Base-by-base conservation (phyloP, 1,140 invertebrate genomes). In the Hycleus phaleratus region DNA sequence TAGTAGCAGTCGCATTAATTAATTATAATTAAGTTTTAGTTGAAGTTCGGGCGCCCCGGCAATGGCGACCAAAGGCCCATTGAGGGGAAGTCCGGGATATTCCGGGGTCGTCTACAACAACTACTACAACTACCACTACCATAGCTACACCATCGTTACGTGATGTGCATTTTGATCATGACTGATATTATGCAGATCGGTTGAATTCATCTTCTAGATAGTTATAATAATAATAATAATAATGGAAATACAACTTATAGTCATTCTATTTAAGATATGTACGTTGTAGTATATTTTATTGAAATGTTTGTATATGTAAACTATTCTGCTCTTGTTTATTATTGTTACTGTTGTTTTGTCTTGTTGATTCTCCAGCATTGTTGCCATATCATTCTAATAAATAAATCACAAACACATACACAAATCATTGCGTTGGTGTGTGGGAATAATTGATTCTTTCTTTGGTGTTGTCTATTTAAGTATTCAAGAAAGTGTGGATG, bases 11-110 rank as follows among this genome's bases (percentile, higher is more conserved):
- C 74, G 73, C 75, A 84, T 84, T 85, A 84, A 85, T 85, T 84
- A 84, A 85, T 84, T 83, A 84, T 84, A 84, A 85, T 84, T 84
- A 83, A 84, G 82, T 85, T 84, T 84, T 81, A 84, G 81, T 83
- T 83, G 79, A 82, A 82, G 81, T 80, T 73, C 66, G 76, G 74
- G 75, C 75, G 74, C 4, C 70, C 55, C 32, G 58, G 26, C 42
- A 52, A 56, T 10, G 56, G 8, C 46, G 12, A 38, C 45, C 50
- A 42, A 26, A 4, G 32, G 46, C 18, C 18, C 18, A 18, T 18
- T 18, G 18, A 48, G 46, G 46, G 46, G 25, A 18, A 48, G 46
- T n/a, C 11, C 25, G 18, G 46, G 10, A 48, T 48, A 48, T 8
- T 18, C 11, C 38, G 12, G 38, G 55, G 46, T 49, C 46, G 49